phyloP scores from a whole-genome alignment of 2,797 vertebrate genomes.

The Etheostoma nigrum region DNA sequence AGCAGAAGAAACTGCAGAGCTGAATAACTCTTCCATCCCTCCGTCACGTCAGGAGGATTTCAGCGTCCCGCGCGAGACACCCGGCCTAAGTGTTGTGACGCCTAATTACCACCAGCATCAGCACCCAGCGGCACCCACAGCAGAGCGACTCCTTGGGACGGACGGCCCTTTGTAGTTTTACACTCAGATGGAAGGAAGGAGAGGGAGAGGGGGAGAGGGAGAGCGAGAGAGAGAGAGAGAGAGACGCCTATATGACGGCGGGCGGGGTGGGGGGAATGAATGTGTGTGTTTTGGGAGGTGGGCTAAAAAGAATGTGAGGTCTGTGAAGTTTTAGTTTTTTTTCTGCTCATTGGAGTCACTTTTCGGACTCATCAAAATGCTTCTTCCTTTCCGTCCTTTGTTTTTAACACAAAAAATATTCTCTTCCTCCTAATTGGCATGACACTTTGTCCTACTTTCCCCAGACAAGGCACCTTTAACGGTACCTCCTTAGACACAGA shows the following conservation, averaged over 20 bases:
- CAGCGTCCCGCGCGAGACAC: slow-evolving; percentile 60
- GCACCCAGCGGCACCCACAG: slow-evolving; percentile 65
- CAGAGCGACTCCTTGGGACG: slow-evolving; percentile 62
- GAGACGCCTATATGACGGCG: slow-evolving; percentile 29
- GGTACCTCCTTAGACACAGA: slow-evolving; percentile 50
- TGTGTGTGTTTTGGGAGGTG: slow-evolving; percentile 49
- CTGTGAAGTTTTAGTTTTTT: slow-evolving; percentile 47
- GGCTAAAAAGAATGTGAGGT: slow-evolving; percentile 54
- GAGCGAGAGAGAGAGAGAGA: slow-evolving; percentile 17
- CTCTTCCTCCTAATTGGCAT: slow-evolving; percentile 32
- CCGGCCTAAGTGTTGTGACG: slow-evolving; percentile 82
- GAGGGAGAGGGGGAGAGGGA: not conserved
- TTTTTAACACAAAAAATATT: slow-evolving; percentile 31
- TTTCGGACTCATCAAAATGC: slow-evolving; percentile 71
- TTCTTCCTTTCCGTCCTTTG: slow-evolving; percentile 49
- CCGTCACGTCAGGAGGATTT: slow-evolving; percentile 79
- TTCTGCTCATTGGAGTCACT: slow-evolving; percentile 40
- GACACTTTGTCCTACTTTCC: slow-evolving; percentile 61
- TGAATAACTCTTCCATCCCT: slow-evolving; percentile 79
- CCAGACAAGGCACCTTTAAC: slow-evolving; percentile 55
- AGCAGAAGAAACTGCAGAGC: slow-evolving; percentile 81
- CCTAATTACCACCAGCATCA: slow-evolving; percentile 84
- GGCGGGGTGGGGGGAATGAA: slow-evolving; percentile 16
- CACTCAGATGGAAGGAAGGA: slow-evolving; percentile 37
- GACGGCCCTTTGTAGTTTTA: slow-evolving; percentile 78